phyloP scores from a whole-genome alignment of 2,797 vertebrate genomes.

The Rhinella marina region DNA sequence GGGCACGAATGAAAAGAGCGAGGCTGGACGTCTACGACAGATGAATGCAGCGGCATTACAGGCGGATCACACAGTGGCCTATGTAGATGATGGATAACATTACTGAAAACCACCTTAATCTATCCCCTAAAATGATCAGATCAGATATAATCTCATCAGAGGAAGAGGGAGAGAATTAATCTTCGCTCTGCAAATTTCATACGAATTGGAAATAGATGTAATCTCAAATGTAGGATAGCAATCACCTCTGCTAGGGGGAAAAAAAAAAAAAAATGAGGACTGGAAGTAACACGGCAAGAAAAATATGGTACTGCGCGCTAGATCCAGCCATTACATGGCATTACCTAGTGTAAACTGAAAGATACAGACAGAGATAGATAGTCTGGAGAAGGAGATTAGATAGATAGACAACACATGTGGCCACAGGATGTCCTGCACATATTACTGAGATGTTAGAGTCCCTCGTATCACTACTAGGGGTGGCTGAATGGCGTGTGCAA shows the following conservation, averaged over 20 bases:
- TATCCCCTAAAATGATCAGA: conserved; percentile 32
- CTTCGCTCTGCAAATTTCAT: background rate
- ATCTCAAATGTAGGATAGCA: conserved; percentile 1
- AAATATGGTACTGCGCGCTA: background rate
- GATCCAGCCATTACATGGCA: background rate
- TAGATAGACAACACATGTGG: no score
- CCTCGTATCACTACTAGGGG: no score
- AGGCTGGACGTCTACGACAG: background rate
- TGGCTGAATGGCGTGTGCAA: no score
- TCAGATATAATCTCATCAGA: conserved; percentile 26
- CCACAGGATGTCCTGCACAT: no score
- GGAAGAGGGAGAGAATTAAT: conserved; percentile 20
- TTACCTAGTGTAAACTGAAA: no score
- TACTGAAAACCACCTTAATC: conserved; percentile 27
- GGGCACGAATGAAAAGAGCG: background rate
- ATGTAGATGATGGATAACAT: conserved; percentile 40
- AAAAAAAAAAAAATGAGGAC: background rate
- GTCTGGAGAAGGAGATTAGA: no score
- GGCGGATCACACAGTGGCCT: conserved; percentile 18
- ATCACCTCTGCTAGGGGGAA: background rate
- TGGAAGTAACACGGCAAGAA: background rate
- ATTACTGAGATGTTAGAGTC: no score
- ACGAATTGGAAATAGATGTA: conserved; percentile 11
- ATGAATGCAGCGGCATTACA: conserved; percentile 12
- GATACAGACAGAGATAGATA: no score